Base-by-base conservation (phyloP, 2,888 invertebrate genomes). In the Hesperia comma region DNA sequence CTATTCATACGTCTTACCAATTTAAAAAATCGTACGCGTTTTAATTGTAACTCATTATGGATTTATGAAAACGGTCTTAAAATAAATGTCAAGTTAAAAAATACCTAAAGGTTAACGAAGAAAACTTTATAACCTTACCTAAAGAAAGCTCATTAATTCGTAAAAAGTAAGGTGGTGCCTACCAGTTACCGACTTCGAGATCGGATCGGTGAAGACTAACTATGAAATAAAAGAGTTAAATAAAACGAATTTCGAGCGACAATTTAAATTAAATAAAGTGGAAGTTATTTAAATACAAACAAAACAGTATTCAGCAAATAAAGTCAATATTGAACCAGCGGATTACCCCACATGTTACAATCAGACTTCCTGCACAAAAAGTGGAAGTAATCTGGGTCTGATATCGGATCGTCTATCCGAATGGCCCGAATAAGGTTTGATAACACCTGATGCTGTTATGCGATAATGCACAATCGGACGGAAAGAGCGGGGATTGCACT, bases 361-460 rank as follows among this genome's bases (percentile, higher is more conserved):
- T 19, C 12, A 40, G 40, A 46, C 51, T 61, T 62, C 56, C 54
- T 58, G 46, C 19, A 43, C n/a, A 46, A 62, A 60, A 32, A 68
- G 33, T 41, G 56, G 43, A 55, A 62, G 43, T 32, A 62, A 43
- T 37, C 10, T 56, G 33, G 49, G 56, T 70, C 68, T 57, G 66
- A 69, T 63, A 64, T 70, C 75, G 74, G 63, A 64, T 57, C 51
- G 46, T 64, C 64, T 58, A 64, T 58, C 71, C 75, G 74, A 73
- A 74, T 78, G 82, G 69, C 80, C 84, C 76, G 76, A 84, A 84
- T 83, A 77, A 70, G 69, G 74, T 79, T 80, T 85, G 87, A 88
- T 90, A 88, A 86, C 80, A 78, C 68, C 69, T 74, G 79, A 81
- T 76, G 77, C 56, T 77, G 75, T 85, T 83, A 86, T 87, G 84